Evolutionary conservation across 2,888 invertebrate species (phyloP).

Genomic region (Lordiphosa andalusiaca): DNA sequence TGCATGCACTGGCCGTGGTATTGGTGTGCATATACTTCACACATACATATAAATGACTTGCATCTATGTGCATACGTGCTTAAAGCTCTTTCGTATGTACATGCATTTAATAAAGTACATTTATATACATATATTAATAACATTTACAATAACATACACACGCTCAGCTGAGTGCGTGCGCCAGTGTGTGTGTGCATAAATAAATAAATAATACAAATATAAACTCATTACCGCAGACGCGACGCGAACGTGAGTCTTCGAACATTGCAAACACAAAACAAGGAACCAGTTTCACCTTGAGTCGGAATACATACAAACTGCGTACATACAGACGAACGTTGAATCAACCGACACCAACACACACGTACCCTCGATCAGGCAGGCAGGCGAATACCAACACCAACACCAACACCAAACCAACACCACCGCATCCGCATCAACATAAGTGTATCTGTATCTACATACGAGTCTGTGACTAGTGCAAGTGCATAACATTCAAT

Average conservation of each 20-base stretch:
- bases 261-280: slow-evolving; percentile 69
- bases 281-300: slow-evolving; percentile 74
- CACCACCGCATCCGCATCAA: no score
- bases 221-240: slow-evolving; percentile 66
- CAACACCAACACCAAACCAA: background rate
- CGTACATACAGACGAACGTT: slow-evolving; percentile 5
- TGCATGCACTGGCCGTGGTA: slow-evolving; percentile 32
- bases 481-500: slow-evolving; percentile 14
- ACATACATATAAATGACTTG: slow-evolving; percentile 12
- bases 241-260: slow-evolving; percentile 71
- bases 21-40: slow-evolving; percentile 25
- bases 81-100: slow-evolving; percentile 17
- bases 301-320: slow-evolving; percentile 40
- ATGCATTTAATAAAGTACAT: slow-evolving; percentile 41
- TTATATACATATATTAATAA: slow-evolving; percentile 44
- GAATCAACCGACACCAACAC: slow-evolving; percentile 11
- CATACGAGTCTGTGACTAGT: slow-evolving; percentile 4
- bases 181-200: slow-evolving; percentile 30
- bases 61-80: slow-evolving; percentile 10
- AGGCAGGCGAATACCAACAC: slow-evolving; percentile 1
- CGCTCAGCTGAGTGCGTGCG: slow-evolving; percentile 19
- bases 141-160: slow-evolving; percentile 33
- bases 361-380: slow-evolving; percentile 7
- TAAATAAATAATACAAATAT: slow-evolving; percentile 43
- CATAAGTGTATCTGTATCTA: slow-evolving; percentile 6